Evolutionary conservation across 2,888 invertebrate species (phyloP).

Genomic region (Thumatha senex): DNA sequence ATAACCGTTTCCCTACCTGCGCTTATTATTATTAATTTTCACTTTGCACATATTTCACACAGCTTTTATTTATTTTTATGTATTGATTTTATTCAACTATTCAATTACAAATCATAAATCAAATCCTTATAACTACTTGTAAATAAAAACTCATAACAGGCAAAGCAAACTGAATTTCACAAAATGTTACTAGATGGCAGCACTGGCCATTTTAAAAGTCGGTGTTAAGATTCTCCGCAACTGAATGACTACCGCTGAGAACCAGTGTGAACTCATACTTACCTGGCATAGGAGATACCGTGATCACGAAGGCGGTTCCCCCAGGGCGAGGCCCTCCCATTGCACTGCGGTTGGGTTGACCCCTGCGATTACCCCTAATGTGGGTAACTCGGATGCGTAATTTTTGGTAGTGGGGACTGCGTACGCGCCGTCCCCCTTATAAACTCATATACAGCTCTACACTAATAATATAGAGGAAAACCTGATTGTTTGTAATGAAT

Average conservation of each 20-base stretch:
- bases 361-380: conserved; percentile 58
- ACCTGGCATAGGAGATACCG: conserved; percentile 60
- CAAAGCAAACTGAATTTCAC: not conserved
- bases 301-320: conserved; percentile 58
- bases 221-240: conserved; percentile 32
- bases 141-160: too few species aligned
- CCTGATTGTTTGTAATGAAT: too few species aligned
- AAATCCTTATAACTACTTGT: too few species aligned
- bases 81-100: too few species aligned
- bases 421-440: conserved; percentile 47
- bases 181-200: not conserved
- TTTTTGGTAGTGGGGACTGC: conserved; percentile 58
- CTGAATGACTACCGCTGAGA: conserved; percentile 7
- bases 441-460: too few species aligned
- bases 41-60: too few species aligned
- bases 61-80: too few species aligned
- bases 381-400: conserved; percentile 57
- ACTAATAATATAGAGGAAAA: too few species aligned
- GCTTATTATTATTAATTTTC: too few species aligned
- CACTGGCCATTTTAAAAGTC: conserved; percentile 12
- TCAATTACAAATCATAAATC: too few species aligned
- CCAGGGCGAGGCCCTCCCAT: conserved; percentile 55
- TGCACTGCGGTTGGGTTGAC: conserved; percentile 58
- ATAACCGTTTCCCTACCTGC: too few species aligned
- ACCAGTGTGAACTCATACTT: conserved; percentile 40